These are phyloP conservation scores for Orthonychiurus folsomi DNA, from an alignment of 2,888 invertebrate species.

Conservation along the genomic window DNA sequence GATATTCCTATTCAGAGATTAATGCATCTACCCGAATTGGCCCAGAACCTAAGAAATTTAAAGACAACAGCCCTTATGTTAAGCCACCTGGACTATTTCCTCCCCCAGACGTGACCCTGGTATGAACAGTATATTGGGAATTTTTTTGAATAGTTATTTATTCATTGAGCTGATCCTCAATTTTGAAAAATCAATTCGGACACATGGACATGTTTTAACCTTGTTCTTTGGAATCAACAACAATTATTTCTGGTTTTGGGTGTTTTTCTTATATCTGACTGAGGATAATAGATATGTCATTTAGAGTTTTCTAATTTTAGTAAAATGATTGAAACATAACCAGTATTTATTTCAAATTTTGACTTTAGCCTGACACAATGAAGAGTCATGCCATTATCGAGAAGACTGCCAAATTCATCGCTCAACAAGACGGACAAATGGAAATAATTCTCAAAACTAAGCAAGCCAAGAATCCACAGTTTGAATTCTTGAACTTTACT, in stretches of 20 bases:
- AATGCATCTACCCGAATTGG: constrained; percentile 41
- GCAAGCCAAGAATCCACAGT: constrained; percentile 85
- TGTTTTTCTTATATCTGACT: too few species aligned
- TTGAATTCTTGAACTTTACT: constrained; percentile 83
- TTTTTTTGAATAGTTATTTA: neutral
- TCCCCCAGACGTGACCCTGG: constrained; percentile 10
- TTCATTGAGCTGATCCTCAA: neutral
- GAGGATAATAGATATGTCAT: too few species aligned
- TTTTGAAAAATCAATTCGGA: too few species aligned
- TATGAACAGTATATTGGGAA: too few species aligned
- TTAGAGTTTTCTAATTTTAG: too few species aligned
- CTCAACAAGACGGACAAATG: constrained; percentile 81
- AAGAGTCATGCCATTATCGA: constrained; percentile 90
- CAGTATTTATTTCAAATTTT: constrained; percentile 38
- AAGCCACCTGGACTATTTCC: constrained; percentile 9
- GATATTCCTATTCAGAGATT: neutral
- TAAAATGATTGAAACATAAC: too few species aligned
- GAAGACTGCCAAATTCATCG: constrained; percentile 80
- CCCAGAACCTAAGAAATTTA: constrained; percentile 47
- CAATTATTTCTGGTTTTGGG: too few species aligned
- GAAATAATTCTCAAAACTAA: constrained; percentile 97
- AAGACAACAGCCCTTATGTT: constrained; percentile 47
- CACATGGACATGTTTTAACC: neutral
- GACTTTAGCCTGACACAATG: constrained; percentile 70
- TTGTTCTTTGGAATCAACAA: too few species aligned